Percentiles rank a stretch among this genome's conserved stretches.
These are phyloP conservation scores for Drosophila triauraria DNA, from an alignment of 1,140 invertebrate genomes.

Conservation along the genomic window DNA sequence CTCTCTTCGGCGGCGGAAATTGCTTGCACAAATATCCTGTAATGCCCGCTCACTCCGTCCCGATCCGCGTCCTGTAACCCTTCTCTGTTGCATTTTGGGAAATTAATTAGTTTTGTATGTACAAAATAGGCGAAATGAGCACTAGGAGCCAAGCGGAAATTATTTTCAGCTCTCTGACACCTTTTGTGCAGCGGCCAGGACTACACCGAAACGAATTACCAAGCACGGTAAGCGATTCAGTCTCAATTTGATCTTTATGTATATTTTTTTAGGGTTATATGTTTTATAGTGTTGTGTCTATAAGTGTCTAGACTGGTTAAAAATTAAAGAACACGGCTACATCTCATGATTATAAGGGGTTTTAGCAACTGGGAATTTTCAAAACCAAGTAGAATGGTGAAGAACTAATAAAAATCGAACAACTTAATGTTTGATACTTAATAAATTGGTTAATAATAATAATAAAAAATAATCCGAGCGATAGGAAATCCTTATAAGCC, in stretches of 20 bases:
- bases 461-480: background rate
- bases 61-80: background rate
- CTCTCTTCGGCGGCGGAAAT: slow-evolving; percentile 77
- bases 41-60: background rate
- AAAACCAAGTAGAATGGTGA: too few relatives aligned
- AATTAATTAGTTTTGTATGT: slow-evolving; percentile 78
- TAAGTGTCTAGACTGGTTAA: too few relatives aligned
- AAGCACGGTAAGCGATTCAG: too few relatives aligned
- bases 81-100: slow-evolving; percentile 66
- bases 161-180: slow-evolving; percentile 55
- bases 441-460: background rate
- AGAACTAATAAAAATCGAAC: too few relatives aligned
- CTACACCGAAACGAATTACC: slow-evolving; percentile 3
- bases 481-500: background rate
- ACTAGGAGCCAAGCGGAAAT: slow-evolving; percentile 68
- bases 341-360: too few relatives aligned
- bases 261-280: too few relatives aligned
- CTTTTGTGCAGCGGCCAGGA: slow-evolving; percentile 12
- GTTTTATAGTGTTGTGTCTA: too few relatives aligned
- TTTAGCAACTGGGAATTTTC: too few relatives aligned
- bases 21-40: slow-evolving; percentile 83
- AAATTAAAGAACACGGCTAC: too few relatives aligned
- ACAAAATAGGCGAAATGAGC: slow-evolving; percentile 74
- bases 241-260: too few relatives aligned
- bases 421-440: too few relatives aligned